Conservation (phyloP, 1,140 invertebrate genomes). For the Drosophila truncata region DNA sequence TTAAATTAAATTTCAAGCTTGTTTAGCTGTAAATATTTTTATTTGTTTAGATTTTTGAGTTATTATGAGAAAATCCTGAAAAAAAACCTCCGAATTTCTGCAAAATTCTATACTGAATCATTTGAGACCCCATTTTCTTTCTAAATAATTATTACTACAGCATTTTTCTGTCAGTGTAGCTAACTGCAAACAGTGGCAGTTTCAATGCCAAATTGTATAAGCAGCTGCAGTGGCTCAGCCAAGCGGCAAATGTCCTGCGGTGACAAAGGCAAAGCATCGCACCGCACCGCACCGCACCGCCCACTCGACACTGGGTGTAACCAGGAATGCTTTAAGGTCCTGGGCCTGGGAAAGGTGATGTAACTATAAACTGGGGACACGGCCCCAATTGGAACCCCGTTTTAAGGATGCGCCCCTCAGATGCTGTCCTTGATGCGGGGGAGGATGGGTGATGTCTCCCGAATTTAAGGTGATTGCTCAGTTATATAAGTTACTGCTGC, state of each 20-base stretch:
- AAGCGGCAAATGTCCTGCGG: constrained; percentile 71
- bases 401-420: constrained; percentile 28
- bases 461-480: constrained; percentile 23
- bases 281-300: neutral
- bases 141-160: neutral
- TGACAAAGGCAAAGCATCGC: constrained; percentile 30
- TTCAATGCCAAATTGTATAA: constrained; percentile 73
- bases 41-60: no score
- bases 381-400: neutral
- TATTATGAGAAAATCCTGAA: no score
- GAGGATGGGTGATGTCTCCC: neutral
- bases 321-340: constrained; percentile 27
- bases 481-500: neutral
- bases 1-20: neutral
- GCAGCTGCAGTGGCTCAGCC: constrained; percentile 55
- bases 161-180: constrained; percentile 3
- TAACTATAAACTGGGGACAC: constrained; percentile 29
- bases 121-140: no score
- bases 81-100: no score
- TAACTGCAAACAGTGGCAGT: constrained; percentile 37
- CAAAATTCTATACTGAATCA: no score
- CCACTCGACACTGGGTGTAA: neutral
- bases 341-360: constrained; percentile 45
- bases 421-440: neutral
- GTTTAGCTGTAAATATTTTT: neutral